A percentile compares a stretch with the other conserved stretches of the same genome.
phyloP scores from a whole-genome alignment of 2,797 vertebrate genomes.

The Muscicapa comitata region DNA sequence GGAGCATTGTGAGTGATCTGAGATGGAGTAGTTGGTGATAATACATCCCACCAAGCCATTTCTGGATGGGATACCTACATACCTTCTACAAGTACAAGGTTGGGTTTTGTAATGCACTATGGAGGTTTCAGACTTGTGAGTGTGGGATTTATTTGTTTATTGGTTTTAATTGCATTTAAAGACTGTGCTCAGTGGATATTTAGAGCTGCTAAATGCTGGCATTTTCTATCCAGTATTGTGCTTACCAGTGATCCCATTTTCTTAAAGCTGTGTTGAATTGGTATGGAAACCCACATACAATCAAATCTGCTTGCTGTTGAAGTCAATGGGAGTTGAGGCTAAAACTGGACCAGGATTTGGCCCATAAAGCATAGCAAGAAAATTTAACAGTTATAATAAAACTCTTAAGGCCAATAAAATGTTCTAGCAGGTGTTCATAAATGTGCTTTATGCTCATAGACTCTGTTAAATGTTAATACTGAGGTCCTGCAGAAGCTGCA shows the following conservation, averaged over 20 bases:
- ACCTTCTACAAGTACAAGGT: neutral
- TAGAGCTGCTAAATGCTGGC: neutral
- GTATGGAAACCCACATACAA: neutral
- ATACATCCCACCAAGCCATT: neutral
- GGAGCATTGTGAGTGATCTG: neutral
- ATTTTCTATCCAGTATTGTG: neutral
- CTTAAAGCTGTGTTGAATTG: conserved; percentile 46
- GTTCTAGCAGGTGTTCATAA: conserved; percentile 71
- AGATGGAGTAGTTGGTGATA: neutral
- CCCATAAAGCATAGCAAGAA: conserved; percentile 69
- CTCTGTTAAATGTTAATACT: conserved; percentile 69
- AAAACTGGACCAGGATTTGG: conserved; percentile 33
- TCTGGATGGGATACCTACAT: neutral
- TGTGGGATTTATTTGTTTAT: neutral
- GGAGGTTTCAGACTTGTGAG: neutral
- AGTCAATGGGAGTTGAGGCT: neutral
- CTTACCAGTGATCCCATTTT: conserved; percentile 1
- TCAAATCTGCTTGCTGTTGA: neutral
- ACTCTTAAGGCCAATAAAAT: conserved; percentile 74
- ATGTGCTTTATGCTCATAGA: conserved; percentile 70
- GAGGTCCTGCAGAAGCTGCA: conserved; percentile 45
- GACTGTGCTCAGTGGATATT: neutral
- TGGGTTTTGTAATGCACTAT: neutral
- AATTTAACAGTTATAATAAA: conserved; percentile 70
- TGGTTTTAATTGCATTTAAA: neutral